Conservation (phyloP, 35 echinoderm and acorn worm genomes). For the Ophiothrix spiculata region DNA sequence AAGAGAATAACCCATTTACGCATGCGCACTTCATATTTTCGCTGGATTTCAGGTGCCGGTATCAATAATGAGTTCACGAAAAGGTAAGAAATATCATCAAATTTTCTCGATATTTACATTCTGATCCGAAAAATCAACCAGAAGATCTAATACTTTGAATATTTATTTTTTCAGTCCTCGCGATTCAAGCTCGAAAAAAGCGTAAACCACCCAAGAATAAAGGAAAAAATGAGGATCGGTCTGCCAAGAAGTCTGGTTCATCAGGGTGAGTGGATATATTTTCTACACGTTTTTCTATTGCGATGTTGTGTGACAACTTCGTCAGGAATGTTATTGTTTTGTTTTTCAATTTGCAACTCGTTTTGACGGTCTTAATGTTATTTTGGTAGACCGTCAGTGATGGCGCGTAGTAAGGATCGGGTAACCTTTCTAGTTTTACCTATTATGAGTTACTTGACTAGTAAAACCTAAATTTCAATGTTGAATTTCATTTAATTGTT, state of each 20-base stretch:
- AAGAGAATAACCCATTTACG: neutral
- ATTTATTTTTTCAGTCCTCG: neutral
- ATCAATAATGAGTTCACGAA: constrained; percentile 12
- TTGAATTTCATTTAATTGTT: too few relatives aligned
- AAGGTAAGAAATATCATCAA: neutral
- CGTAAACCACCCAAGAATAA: constrained; percentile 4
- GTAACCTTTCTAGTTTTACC: too few relatives aligned
- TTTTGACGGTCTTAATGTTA: too few relatives aligned
- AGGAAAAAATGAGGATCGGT: constrained; percentile 2
- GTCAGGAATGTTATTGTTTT: neutral
- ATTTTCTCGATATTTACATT: neutral
- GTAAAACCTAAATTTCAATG: too few relatives aligned
- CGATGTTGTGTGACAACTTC: neutral
- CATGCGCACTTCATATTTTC: neutral
- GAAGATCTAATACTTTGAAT: neutral
- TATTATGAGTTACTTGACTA: too few relatives aligned
- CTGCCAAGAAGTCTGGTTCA: neutral
- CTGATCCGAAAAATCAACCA: neutral
- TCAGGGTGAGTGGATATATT: neutral
- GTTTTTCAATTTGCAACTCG: too few relatives aligned
- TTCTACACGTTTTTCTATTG: neutral
- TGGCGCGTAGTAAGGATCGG: too few relatives aligned
- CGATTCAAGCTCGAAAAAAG: constrained; percentile 5
- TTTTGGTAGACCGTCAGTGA: too few relatives aligned
- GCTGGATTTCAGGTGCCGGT: neutral